phyloP scores from a whole-genome alignment of 2,113 vertebrate species.

The Pyxicephalus adspersus region DNA sequence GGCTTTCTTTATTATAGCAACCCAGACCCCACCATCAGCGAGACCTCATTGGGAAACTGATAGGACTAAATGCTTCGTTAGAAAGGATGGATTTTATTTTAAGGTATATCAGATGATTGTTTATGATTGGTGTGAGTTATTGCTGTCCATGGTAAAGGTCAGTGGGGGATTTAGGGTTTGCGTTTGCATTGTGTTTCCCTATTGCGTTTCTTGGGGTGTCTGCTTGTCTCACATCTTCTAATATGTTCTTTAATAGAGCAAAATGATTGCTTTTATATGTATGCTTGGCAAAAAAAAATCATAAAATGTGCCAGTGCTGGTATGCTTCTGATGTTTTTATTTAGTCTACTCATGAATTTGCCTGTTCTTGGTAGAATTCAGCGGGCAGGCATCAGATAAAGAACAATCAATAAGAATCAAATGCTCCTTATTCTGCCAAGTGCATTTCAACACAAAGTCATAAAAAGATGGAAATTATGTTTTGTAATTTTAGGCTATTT shows the following conservation, averaged over 20 bases:
- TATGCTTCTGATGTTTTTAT: background rate
- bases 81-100: slow-evolving; percentile 99
- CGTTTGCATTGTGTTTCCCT: slow-evolving; percentile 47
- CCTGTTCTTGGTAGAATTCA: background rate
- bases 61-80: slow-evolving; percentile 75
- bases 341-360: background rate
- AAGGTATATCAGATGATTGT: slow-evolving; percentile 99
- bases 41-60: slow-evolving; percentile 74
- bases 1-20: slow-evolving; percentile 61
- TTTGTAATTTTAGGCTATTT: too few relatives aligned
- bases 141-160: slow-evolving; percentile 87
- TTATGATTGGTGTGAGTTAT: slow-evolving; percentile 94
- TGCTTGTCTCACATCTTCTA: background rate
- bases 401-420: background rate
- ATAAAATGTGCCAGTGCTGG: background rate
- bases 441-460: background rate
- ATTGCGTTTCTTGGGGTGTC: background rate
- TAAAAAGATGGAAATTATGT: background rate
- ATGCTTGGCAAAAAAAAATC: background rate
- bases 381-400: background rate
- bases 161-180: slow-evolving; percentile 74
- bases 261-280: background rate
- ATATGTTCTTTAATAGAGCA: slow-evolving; percentile 60
- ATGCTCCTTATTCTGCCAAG: background rate
- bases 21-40: slow-evolving; percentile 74